phyloP scores from a whole-genome alignment of 2,888 invertebrate genomes.

The Plebejus argus region DNA sequence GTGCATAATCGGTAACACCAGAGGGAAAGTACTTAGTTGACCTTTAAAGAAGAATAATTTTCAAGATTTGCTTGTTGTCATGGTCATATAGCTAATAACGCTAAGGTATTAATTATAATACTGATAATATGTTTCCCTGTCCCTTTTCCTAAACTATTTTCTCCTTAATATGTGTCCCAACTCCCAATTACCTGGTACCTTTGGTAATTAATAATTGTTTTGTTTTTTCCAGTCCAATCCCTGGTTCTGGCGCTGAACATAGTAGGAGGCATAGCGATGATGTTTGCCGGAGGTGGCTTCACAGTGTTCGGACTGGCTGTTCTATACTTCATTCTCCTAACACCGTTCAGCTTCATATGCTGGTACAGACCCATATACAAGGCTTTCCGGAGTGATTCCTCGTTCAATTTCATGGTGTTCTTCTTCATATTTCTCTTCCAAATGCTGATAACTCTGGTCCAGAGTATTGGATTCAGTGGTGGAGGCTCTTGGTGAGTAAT shows the following conservation, averaged over 20 bases:
- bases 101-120: too few relatives aligned
- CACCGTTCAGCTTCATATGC: slow-evolving; percentile 98
- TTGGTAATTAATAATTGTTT: not conserved
- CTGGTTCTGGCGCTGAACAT: slow-evolving; percentile 92
- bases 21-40: too few relatives aligned
- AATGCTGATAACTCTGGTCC: slow-evolving; percentile 92
- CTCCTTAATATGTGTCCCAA: too few relatives aligned
- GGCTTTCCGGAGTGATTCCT: slow-evolving; percentile 99
- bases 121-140: too few relatives aligned
- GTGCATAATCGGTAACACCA: too few relatives aligned
- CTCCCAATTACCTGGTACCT: too few relatives aligned
- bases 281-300: slow-evolving; percentile 82
- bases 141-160: too few relatives aligned
- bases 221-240: slow-evolving; percentile 89
- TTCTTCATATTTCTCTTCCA: slow-evolving; percentile 99
- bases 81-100: too few relatives aligned
- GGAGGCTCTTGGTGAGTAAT: slow-evolving; percentile 92
- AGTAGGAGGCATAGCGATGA: slow-evolving; percentile 90
- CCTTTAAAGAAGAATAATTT: too few relatives aligned
- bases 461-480: slow-evolving; percentile 91
- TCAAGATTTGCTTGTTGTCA: too few relatives aligned
- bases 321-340: slow-evolving; percentile 93
- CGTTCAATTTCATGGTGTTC: slow-evolving; percentile 99
- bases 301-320: slow-evolving; percentile 93
- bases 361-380: slow-evolving; percentile 99